Evolutionary conservation across 2,797 vertebrate genomes (phyloP).

Genomic region (Heteromormyrus szaboi): DNA sequence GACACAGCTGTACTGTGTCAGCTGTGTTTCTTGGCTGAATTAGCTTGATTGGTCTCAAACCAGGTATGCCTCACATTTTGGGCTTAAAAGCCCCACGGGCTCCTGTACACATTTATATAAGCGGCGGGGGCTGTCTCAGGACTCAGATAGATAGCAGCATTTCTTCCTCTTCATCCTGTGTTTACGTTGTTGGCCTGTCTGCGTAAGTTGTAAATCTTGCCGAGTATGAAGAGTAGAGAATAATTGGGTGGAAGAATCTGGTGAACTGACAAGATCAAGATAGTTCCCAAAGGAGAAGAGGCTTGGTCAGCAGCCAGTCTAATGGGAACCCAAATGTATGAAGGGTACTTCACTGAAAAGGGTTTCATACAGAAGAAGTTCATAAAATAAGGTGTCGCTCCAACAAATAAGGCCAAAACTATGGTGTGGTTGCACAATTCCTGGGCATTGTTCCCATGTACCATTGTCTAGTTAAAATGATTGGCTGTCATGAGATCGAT

Average conservation of each 20-base stretch:
- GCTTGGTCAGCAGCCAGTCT: background rate
- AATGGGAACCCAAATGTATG: background rate
- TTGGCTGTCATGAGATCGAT: background rate
- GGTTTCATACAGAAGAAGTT: background rate
- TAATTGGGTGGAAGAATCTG: background rate
- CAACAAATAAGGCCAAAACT: background rate
- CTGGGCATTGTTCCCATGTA: background rate
- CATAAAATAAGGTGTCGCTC: background rate
- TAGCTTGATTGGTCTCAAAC: background rate
- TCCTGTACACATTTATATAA: background rate
- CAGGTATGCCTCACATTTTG: background rate
- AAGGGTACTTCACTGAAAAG: background rate
- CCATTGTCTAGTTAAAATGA: background rate
- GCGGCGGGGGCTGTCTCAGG: background rate
- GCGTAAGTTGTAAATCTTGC: background rate
- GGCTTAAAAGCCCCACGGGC: background rate
- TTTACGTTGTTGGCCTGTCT: background rate
- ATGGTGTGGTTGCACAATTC: background rate
- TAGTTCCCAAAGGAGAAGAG: background rate
- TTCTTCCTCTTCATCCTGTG: background rate
- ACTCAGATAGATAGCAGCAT: background rate
- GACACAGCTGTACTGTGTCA: conserved; percentile 6
- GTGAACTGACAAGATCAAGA: background rate
- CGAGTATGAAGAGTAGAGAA: background rate
- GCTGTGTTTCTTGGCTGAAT: background rate